Conservation (phyloP, 2,888 invertebrate genomes). For the Diloba caeruleocephala region DNA sequence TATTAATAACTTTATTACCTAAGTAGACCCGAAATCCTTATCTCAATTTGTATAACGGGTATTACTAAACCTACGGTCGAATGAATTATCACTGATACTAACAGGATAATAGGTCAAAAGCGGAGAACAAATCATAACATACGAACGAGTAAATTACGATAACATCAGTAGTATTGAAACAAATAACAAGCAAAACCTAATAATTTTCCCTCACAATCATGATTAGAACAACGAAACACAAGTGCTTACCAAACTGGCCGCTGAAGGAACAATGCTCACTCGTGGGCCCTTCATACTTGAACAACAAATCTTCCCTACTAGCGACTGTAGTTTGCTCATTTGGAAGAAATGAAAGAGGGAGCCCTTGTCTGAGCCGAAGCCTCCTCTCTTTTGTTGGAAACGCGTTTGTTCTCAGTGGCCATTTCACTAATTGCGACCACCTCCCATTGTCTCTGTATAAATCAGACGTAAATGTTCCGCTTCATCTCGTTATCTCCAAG, state of each 20-base stretch:
- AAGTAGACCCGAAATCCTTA: slow-evolving; percentile 25
- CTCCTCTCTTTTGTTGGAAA: slow-evolving; percentile 82
- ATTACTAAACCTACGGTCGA: slow-evolving; percentile 17
- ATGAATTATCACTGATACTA: slow-evolving; percentile 23
- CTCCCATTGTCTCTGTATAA: slow-evolving; percentile 82
- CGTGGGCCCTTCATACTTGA: slow-evolving; percentile 79
- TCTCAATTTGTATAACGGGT: slow-evolving; percentile 27
- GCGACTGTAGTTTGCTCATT: slow-evolving; percentile 86
- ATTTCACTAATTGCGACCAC: slow-evolving; percentile 88
- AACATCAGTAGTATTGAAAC: slow-evolving; percentile 53
- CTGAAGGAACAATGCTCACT: slow-evolving; percentile 82
- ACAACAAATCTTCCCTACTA: slow-evolving; percentile 84
- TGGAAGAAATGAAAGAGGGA: slow-evolving; percentile 87
- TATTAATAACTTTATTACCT: slow-evolving; percentile 18
- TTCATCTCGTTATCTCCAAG: slow-evolving; percentile 69
- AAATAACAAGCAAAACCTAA: slow-evolving; percentile 61
- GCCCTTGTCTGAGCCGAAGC: slow-evolving; percentile 74
- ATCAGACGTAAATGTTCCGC: slow-evolving; percentile 81
- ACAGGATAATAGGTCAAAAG: slow-evolving; percentile 29
- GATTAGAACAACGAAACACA: slow-evolving; percentile 81
- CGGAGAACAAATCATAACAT: slow-evolving; percentile 34
- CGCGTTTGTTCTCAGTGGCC: slow-evolving; percentile 86
- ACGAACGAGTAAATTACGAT: slow-evolving; percentile 17
- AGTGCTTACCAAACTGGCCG: slow-evolving; percentile 83
- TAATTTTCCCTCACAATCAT: slow-evolving; percentile 72